Evolutionary conservation across 2,888 invertebrate species (phyloP), one percentile per base, ranked within the genome.

Genomic region (Seira ritae): DNA sequence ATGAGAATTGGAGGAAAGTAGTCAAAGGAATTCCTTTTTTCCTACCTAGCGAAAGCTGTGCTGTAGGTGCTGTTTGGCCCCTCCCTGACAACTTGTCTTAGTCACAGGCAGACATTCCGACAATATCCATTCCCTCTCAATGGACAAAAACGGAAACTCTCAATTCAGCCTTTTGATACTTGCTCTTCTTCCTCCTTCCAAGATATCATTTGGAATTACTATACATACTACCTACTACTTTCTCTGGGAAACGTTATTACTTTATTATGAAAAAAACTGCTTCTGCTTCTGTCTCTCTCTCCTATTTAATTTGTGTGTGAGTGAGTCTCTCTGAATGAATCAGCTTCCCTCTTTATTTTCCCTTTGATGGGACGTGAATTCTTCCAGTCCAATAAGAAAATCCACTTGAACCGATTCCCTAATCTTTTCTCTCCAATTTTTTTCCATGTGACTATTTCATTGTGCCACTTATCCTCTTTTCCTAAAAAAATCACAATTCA

Each of bases 11-110:
- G 31, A 31, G 31, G 8, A 31, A 31, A 31, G 31, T 2, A 31
- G 31, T 31, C 31, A 31, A 2, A 31, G 31, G 31, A 31, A 31
- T 31, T 2, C 8, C 8, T 31, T 8, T 37, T 68, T 68, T 68
- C 20, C 37, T 37, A 55, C 55, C n/a, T 55, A 55, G 6, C 3
- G 15, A 31, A 2, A 31, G 31, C 31, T 67, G 68, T 31, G 20
- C 46, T 19, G 23, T 6, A 22, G 20, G 23, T 50, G 55, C 55
- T 17, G 24, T 23, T 55, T 22, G 80, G 31, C 8, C 80, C 80
- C 80, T 75, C 80, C 80, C 70, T 46, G 66, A 50, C 80, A 80
- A 80, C 80, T 80, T 80, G 73, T 80, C 80, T 80, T 80, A 80
- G 80, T 80, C 80, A 80, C 60, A 68, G 70, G 20, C 80, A 80